Evolutionary conservation across 2,113 vertebrate species (phyloP).

Genomic region (Lanius ludovicianus): DNA sequence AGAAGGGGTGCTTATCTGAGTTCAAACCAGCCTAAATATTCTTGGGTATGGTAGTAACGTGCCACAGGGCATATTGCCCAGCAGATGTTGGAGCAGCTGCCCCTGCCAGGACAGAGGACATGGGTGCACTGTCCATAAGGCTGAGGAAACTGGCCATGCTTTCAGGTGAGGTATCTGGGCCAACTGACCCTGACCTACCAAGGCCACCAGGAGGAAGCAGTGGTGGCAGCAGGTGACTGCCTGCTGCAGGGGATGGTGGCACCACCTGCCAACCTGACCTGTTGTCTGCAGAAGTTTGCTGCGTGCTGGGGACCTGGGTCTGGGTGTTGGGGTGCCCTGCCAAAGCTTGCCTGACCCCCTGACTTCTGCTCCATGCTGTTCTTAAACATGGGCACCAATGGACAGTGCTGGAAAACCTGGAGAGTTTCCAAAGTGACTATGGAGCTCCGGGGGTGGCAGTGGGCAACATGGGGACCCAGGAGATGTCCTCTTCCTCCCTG

Average conservation of each 20-base stretch:
- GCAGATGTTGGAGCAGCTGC: not conserved
- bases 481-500: not conserved
- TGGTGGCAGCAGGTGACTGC: not conserved
- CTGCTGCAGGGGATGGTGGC: not conserved
- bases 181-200: rapidly evolving
- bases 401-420: not conserved
- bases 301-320: not conserved
- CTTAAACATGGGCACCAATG: not conserved
- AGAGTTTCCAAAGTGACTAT: too few relatives aligned
- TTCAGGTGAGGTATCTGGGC: not conserved
- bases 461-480: not conserved
- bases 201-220: not conserved
- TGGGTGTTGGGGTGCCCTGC: not conserved
- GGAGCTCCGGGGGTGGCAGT: not conserved
- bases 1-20: not conserved
- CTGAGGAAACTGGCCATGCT: not conserved
- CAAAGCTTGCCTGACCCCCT: not conserved
- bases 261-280: not conserved
- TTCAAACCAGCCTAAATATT: not conserved
- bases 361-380: rapidly evolving
- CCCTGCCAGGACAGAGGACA: not conserved
- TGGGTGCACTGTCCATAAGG: rapidly evolving
- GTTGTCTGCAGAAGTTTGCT: not conserved
- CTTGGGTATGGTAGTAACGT: rapidly evolving
- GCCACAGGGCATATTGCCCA: not conserved